Conservation (phyloP, 2,113 vertebrate species). For the Platysternon megacephalum region DNA sequence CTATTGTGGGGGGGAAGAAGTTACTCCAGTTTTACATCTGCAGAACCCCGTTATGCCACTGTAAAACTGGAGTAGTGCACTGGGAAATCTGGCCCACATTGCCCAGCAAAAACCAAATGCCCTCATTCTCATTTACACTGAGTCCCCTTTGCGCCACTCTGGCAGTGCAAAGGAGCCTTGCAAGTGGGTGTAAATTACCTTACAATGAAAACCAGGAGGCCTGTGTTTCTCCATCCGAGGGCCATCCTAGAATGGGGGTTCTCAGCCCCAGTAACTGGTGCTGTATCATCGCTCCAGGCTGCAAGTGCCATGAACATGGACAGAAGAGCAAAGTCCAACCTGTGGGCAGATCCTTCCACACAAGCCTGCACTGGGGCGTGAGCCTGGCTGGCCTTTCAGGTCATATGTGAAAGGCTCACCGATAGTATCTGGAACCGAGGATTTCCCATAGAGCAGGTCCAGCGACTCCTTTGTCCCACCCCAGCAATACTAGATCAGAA, state of each 20-base stretch:
- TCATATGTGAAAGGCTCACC: too few species aligned
- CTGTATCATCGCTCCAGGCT: too few species aligned
- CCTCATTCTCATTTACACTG: not conserved
- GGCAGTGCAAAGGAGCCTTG: not conserved
- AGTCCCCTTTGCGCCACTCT: not conserved
- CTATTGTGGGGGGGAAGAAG: not conserved
- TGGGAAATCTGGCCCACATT: not conserved
- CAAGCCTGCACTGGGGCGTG: too few species aligned
- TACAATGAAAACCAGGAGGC: too few species aligned
- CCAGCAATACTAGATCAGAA: too few species aligned
- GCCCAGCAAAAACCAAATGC: not conserved
- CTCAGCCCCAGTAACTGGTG: not conserved
- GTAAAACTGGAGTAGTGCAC: not conserved
- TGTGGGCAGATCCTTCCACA: too few species aligned
- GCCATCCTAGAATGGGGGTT: not conserved
- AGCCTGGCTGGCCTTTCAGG: too few species aligned
- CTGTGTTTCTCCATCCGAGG: not conserved
- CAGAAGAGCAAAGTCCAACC: not conserved
- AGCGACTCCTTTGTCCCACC: too few species aligned
- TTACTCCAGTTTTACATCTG: not conserved
- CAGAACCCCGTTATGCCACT: not conserved
- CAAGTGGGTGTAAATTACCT: not conserved
- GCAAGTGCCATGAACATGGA: not conserved
- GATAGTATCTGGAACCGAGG: not conserved
- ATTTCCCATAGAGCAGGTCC: not conserved